Conservation (phyloP, 2,797 vertebrate species). For the Scleropages formosus region DNA sequence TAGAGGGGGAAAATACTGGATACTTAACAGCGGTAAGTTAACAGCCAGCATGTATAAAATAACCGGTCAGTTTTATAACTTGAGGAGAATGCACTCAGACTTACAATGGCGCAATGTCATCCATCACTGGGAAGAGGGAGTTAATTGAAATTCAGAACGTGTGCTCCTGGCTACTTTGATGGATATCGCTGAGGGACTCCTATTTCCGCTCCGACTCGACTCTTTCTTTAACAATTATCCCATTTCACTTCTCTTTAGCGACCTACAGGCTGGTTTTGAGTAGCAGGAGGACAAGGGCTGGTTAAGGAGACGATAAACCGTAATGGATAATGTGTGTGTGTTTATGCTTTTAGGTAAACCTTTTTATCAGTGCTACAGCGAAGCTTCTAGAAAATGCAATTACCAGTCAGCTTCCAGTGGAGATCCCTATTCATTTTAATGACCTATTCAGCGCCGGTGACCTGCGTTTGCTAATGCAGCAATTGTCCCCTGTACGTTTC, state of each 20-base stretch:
- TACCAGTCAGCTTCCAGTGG: constrained; percentile 48
- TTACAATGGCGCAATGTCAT: not conserved
- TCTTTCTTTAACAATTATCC: constrained; percentile 25
- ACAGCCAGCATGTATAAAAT: constrained; percentile 16
- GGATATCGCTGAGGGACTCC: constrained; percentile 10
- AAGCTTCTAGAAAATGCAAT: constrained; percentile 44
- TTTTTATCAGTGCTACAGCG: constrained; percentile 24
- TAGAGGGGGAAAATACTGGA: not conserved
- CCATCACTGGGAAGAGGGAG: constrained; percentile 2
- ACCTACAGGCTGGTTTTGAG: not conserved
- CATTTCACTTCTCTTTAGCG: constrained; percentile 21
- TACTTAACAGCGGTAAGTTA: constrained; percentile 9
- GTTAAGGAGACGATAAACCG: not conserved
- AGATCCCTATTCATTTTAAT: constrained; percentile 47
- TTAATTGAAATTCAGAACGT: constrained; percentile 28
- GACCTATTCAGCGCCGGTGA: constrained; percentile 51
- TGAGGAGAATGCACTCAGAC: constrained; percentile 24
- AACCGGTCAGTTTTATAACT: constrained; percentile 4
- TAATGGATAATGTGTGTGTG: not conserved
- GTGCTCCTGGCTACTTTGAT: constrained; percentile 20
- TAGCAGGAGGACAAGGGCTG: constrained; percentile 10
- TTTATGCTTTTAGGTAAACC: constrained; percentile 15
- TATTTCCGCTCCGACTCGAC: constrained; percentile 3
- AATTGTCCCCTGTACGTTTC: constrained; percentile 25
- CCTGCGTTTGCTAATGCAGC: constrained; percentile 45